Conservation (phyloP, 2,113 vertebrate species). For the Promerops cafer region DNA sequence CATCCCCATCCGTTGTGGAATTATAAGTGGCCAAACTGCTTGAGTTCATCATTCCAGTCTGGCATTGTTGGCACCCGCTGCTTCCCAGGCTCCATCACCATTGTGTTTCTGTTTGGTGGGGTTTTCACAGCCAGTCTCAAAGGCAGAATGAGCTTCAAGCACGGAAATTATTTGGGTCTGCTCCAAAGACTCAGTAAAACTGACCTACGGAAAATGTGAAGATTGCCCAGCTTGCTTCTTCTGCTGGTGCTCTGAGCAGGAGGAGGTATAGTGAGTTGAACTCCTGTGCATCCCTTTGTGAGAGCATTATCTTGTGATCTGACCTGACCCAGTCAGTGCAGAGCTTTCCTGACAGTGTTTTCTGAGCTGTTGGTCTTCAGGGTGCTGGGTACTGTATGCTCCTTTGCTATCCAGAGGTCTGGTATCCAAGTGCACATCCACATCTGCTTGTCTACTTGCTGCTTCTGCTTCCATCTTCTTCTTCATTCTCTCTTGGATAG, state of each 20-base stretch:
- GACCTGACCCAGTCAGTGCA: neutral
- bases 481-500: constrained; percentile 72
- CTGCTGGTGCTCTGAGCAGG: constrained; percentile 15
- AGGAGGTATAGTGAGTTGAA: neutral
- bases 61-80: constrained; percentile 59
- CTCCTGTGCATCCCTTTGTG: constrained; percentile 59
- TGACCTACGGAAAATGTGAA: neutral
- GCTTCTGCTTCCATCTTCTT: constrained; percentile 71
- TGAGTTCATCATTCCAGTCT: constrained; percentile 61
- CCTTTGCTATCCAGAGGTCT: constrained; percentile 68
- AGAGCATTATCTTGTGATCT: constrained; percentile 21
- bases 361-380: constrained; percentile 9
- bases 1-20: constrained; percentile 58
- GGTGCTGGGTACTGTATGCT: constrained; percentile 61
- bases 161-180: constrained; percentile 1
- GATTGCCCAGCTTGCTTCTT: constrained; percentile 41
- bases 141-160: constrained; percentile 45
- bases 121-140: constrained; percentile 29
- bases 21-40: constrained; percentile 41
- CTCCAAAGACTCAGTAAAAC: neutral
- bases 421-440: constrained; percentile 59
- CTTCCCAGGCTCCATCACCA: constrained; percentile 68
- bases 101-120: constrained; percentile 58
- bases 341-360: constrained; percentile 42
- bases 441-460: constrained; percentile 66